Evolutionary conservation across 2,797 vertebrate species (phyloP).

Genomic region (Mastacembelus armatus): DNA sequence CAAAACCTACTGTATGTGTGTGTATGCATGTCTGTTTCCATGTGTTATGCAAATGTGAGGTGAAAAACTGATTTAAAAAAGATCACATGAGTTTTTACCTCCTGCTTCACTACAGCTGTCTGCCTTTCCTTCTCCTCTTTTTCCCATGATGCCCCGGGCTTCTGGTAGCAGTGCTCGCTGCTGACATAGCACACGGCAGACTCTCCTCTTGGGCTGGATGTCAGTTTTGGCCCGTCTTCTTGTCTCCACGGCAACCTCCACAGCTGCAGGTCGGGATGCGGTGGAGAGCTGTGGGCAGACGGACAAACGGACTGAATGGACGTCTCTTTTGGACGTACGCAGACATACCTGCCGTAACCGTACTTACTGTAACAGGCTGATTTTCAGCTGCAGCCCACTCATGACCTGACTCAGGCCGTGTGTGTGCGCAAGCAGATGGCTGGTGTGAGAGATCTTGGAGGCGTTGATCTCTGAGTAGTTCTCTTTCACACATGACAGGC

Average conservation of each 20-base stretch:
- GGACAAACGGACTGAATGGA: background rate
- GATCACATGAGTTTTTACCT: slow-evolving; percentile 37
- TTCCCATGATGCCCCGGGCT: slow-evolving; percentile 85
- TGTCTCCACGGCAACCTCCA: slow-evolving; percentile 95
- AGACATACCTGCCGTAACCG: slow-evolving; percentile 80
- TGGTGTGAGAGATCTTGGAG: slow-evolving; percentile 92
- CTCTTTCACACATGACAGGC: slow-evolving; percentile 92
- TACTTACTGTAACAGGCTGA: slow-evolving; percentile 94
- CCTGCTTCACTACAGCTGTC: slow-evolving; percentile 31
- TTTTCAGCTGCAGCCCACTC: slow-evolving; percentile 93
- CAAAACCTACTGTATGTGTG: too few relatives aligned
- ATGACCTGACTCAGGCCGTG: slow-evolving; percentile 91
- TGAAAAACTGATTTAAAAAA: too few relatives aligned
- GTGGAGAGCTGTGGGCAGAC: slow-evolving; percentile 83
- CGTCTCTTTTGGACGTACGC: slow-evolving; percentile 69
- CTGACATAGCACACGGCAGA: slow-evolving; percentile 90
- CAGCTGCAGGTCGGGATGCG: slow-evolving; percentile 92
- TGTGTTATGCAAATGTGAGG: too few relatives aligned
- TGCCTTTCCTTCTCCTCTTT: slow-evolving; percentile 40
- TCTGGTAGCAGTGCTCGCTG: slow-evolving; percentile 98
- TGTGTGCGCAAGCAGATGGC: slow-evolving; percentile 91
- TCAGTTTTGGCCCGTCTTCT: slow-evolving; percentile 74
- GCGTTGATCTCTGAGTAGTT: slow-evolving; percentile 95
- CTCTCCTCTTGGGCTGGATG: slow-evolving; percentile 42
- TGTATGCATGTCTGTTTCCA: too few relatives aligned